Evolutionary conservation across 2,888 invertebrate species (phyloP), one percentile per base, ranked within the genome.

Genomic region (Philopedon plagiatum): DNA sequence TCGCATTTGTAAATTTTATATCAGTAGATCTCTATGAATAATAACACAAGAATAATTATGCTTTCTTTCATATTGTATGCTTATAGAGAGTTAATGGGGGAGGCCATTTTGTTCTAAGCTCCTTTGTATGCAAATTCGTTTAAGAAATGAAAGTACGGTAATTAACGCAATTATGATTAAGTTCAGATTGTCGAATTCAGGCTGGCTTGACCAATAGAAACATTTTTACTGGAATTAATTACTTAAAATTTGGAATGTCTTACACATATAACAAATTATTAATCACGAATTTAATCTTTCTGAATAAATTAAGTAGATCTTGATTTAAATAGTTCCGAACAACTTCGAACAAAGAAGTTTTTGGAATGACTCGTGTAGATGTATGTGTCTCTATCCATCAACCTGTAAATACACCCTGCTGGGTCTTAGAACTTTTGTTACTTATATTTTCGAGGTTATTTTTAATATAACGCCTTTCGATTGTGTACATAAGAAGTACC

Each of bases 11-110:
- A 39, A n/a, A 19, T 18, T 29, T n/a, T 32, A 23, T 64, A 70
- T 70, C 63, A 61, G 46, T 54, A 71, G 66, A 71, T 71, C 71
- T 71, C 71, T 57, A 66, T 71, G 71, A 71, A 71, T 71, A 66
- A 66, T 71, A 71, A 66, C 57, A 66, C 13, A 51, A 26, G 71
- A 66, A 71, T 71, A 71, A 71, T 71, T 71, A 62, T 21, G 54
- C 66, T 66, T 71, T 66, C 66, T 71, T 71, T 71, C 49, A 32
- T 46, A 71, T 66, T 61, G 71, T 66, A 71, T 71, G 71, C 56
- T 66, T 66, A 71, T 66, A 56, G 62, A 71, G 61, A 71, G 71
- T 66, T 66, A 66, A 62, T 44, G 62, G 44, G 44, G 32, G 57
- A 61, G 39, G 62, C 71, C 71, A 71, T 71, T 71, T 71, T 71